phyloP scores from a whole-genome alignment of 2,797 vertebrate species.

The Smutsia gigantea region DNA sequence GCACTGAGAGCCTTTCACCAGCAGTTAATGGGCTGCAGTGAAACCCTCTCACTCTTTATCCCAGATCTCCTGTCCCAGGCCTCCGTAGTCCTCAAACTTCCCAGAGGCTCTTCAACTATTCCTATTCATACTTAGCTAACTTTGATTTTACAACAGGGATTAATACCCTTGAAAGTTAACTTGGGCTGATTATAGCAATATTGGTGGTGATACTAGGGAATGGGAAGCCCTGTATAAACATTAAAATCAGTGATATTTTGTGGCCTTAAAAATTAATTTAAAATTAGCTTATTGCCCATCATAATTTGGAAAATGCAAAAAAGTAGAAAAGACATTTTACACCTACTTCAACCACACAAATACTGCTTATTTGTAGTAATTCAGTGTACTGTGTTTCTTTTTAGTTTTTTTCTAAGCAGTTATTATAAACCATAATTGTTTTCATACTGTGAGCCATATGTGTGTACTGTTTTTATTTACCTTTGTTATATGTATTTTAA shows the following conservation, averaged over 20 bases:
- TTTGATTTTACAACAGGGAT: neutral
- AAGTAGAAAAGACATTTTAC: neutral
- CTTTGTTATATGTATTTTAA: neutral
- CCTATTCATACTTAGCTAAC: neutral
- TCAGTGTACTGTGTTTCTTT: neutral
- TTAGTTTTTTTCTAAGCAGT: slow-evolving; percentile 31
- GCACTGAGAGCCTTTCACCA: neutral
- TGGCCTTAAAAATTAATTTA: slow-evolving; percentile 38
- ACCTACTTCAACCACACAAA: neutral
- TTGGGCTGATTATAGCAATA: neutral
- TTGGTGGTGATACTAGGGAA: neutral
- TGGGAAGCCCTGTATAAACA: neutral
- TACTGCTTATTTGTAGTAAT: slow-evolving; percentile 29
- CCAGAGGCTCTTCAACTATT: neutral
- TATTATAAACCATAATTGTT: slow-evolving; percentile 4
- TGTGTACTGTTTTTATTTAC: neutral
- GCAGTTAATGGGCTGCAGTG: neutral
- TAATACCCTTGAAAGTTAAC: neutral
- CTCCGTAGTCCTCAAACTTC: neutral
- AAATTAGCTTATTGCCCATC: neutral
- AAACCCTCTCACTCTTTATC: neutral
- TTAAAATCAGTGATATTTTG: neutral
- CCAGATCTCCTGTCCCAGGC: neutral
- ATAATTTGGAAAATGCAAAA: slow-evolving; percentile 56
- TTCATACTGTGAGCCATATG: neutral